These are phyloP conservation scores for Drosophila ustulata DNA, from an alignment of 2,888 invertebrate genomes.

Conservation along the genomic window DNA sequence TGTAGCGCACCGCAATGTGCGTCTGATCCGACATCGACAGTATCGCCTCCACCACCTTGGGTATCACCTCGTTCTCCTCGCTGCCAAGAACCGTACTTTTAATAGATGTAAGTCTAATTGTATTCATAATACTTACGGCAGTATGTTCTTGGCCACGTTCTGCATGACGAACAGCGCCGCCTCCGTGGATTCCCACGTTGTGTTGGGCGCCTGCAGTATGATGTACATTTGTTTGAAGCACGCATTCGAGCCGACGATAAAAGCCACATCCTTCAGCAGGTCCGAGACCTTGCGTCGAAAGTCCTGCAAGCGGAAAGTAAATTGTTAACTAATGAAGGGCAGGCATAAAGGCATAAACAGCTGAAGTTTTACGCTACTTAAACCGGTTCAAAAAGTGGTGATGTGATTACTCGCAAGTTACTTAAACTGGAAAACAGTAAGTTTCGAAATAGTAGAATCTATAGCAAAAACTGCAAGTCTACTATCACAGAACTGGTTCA, in stretches of 20 bases:
- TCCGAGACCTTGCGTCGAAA: slow-evolving; percentile 95
- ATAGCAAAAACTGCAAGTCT: too few relatives aligned
- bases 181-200: slow-evolving; percentile 97
- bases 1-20: slow-evolving; percentile 95
- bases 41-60: slow-evolving; percentile 96
- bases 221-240: slow-evolving; percentile 97
- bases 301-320: slow-evolving; percentile 85
- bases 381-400: too few relatives aligned
- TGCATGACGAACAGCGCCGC: slow-evolving; percentile 98
- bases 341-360: too few relatives aligned
- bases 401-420: too few relatives aligned
- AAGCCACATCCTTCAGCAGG: slow-evolving; percentile 97
- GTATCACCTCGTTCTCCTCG: slow-evolving; percentile 95
- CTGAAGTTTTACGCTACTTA: too few relatives aligned
- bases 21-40: slow-evolving; percentile 92
- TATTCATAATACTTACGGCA: slow-evolving; percentile 90
- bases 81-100: slow-evolving; percentile 85
- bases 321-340: background rate
- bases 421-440: too few relatives aligned
- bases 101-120: background rate
- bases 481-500: too few relatives aligned
- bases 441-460: too few relatives aligned
- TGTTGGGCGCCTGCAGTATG: slow-evolving; percentile 89
- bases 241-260: slow-evolving; percentile 96
- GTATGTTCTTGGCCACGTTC: slow-evolving; percentile 96